Conservation (phyloP, 92 coral and sea anemone genomes). For the Micromussa lordhowensis region DNA sequence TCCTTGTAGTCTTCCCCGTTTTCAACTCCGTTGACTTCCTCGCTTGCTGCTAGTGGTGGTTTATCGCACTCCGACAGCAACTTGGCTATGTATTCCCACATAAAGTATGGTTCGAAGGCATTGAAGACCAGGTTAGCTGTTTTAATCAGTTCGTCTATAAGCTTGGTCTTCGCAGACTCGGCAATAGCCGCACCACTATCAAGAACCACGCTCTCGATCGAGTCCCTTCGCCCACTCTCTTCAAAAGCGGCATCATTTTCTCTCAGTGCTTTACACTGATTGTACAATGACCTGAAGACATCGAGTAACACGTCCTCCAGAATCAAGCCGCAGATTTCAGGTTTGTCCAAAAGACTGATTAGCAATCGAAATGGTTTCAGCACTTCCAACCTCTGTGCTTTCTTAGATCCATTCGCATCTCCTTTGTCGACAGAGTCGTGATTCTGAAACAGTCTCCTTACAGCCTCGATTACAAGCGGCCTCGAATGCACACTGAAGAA, state of each 20-base stretch:
- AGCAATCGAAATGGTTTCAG: conserved; percentile 91
- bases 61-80: conserved; percentile 73
- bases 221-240: conserved; percentile 67
- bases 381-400: conserved; percentile 64
- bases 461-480: conserved; percentile 80
- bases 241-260: conserved; percentile 65
- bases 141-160: conserved; percentile 86
- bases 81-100: conserved; percentile 97
- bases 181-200: conserved; percentile 15
- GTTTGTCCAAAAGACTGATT: conserved; percentile 88
- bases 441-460: conserved; percentile 52
- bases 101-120: conserved; percentile 95
- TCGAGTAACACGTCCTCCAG: conserved; percentile 93
- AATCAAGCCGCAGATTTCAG: conserved; percentile 90
- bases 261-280: conserved; percentile 62
- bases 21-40: conserved; percentile 33
- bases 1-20: neutral
- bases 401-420: conserved; percentile 45
- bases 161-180: conserved; percentile 71
- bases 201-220: conserved; percentile 56
- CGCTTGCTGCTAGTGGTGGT: neutral
- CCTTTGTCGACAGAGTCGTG: neutral
- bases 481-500: conserved; percentile 77
- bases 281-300: conserved; percentile 83
- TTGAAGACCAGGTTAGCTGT: conserved; percentile 94